These are phyloP conservation scores for Aspidiotus rigidus DNA, from an alignment of 2,888 invertebrate genomes.

Conservation along the genomic window DNA sequence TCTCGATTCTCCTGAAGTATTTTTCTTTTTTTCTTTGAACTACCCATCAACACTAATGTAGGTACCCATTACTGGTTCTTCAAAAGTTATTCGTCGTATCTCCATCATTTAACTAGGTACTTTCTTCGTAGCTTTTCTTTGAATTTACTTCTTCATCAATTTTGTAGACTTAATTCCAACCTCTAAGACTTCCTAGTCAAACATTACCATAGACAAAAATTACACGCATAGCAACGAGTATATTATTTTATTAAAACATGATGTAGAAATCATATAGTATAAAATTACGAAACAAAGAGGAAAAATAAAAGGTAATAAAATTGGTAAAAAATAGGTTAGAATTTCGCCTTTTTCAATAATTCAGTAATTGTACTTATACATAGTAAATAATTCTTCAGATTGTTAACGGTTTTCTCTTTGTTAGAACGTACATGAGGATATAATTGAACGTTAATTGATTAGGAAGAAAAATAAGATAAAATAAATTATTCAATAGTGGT, in stretches of 20 bases:
- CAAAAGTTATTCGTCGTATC: too few relatives aligned
- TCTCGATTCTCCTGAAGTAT: too few relatives aligned
- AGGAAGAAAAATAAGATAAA: neutral
- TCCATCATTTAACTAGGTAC: too few relatives aligned
- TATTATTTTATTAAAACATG: slow-evolving; percentile 16
- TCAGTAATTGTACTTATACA: too few relatives aligned
- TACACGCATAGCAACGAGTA: neutral
- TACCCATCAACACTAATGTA: too few relatives aligned
- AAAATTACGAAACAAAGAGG: slow-evolving; percentile 13
- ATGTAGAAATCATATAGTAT: slow-evolving; percentile 7
- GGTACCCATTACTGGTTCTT: too few relatives aligned
- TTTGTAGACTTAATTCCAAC: too few relatives aligned
- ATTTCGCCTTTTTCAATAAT: neutral
- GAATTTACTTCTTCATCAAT: too few relatives aligned
- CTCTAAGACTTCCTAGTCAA: too few relatives aligned
- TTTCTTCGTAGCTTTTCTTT: too few relatives aligned
- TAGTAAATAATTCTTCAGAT: too few relatives aligned
- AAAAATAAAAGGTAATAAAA: slow-evolving; percentile 1
- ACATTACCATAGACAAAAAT: neutral
- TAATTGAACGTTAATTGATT: neutral
- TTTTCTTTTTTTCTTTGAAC: too few relatives aligned
- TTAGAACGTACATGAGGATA: neutral
- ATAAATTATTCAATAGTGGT: slow-evolving; percentile 1
- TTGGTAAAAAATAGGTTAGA: slow-evolving; percentile 11
- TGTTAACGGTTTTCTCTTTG: neutral